Evolutionary conservation across 2,888 invertebrate genomes (phyloP), one percentile per base, ranked within the genome.

Genomic region (Scaptomyza polygonia): DNA sequence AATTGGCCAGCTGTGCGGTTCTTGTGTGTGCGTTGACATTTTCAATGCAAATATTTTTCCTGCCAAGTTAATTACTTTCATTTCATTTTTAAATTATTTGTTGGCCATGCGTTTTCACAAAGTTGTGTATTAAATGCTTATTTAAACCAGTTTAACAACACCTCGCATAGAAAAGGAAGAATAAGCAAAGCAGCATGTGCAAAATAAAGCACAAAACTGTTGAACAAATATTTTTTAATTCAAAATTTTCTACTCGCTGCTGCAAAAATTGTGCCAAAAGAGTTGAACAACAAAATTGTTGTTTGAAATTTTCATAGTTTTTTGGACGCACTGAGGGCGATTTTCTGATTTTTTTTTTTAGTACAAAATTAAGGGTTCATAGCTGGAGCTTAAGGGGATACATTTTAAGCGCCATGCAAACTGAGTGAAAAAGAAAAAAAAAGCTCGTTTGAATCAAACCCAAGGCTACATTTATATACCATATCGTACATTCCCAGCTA

Each of bases 11-110:
- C 51, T 43, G 48, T n/a, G 34, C 43, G 40, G 4, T 36, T 36
- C 8, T 36, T 36, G 36, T 29, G 25, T 44, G 67, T 44, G 58
- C n/a, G n/a, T 52, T 72, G 62, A 62, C 75, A 44, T 48, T 70
- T 44, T 57, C 54, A 47, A 62, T 62, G 62, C 58, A 70, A 69
- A 61, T 61, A 65, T 67, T 49, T 77, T 53, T 36, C 44, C 44
- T 57, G 48, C 49, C 34, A 66, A 62, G 62, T 73, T 83, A 71
- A 86, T 83, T 76, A 73, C 79, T 67, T 64, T 67, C 63, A 71
- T 68, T 57, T 29, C 56, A 65, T 70, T 68, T 64, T 64, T 67
- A 5, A 39, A 9, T 39, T 39, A 16, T 16, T 16, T 58, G 32
- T 44, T 5, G 48, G 27, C 32, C 32, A 56, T 36, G 18, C 40